Conservation (phyloP, 2,113 vertebrate species). For the Astatotilapia flaviijosephi region DNA sequence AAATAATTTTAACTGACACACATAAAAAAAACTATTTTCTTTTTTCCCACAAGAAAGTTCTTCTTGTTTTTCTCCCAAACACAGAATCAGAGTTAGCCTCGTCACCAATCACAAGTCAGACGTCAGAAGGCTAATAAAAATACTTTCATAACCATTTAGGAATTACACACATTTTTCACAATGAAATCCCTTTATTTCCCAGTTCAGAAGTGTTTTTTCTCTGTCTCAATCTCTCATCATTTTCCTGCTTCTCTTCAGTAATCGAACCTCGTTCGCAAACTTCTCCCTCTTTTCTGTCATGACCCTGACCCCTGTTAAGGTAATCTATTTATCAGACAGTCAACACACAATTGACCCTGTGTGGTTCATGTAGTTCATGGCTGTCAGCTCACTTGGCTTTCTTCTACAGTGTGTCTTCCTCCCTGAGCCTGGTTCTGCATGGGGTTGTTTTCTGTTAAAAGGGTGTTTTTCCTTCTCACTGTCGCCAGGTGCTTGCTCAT, state of each 20-base stretch:
- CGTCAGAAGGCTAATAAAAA: background rate
- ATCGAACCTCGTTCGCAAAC: background rate
- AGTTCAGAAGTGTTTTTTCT: background rate
- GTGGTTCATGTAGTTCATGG: background rate
- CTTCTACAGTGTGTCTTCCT: background rate
- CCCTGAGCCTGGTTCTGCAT: background rate
- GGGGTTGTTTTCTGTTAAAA: background rate
- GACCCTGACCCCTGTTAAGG: background rate
- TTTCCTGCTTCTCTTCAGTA: background rate
- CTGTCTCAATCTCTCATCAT: background rate
- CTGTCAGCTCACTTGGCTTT: background rate
- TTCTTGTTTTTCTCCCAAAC: background rate
- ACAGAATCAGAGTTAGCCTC: background rate
- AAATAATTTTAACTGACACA: background rate
- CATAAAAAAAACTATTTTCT: background rate
- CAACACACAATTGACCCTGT: background rate
- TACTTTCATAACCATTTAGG: background rate
- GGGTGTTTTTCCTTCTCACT: background rate
- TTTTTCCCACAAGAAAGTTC: background rate
- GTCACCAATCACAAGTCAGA: background rate
- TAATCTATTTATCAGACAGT: background rate
- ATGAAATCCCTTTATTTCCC: background rate
- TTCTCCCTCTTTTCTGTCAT: background rate
- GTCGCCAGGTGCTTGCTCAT: background rate
- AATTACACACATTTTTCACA: background rate